Evolutionary conservation across 1,140 invertebrate species (phyloP), one percentile per base, ranked within the genome.

Genomic region (Mylabris phalerata): DNA sequence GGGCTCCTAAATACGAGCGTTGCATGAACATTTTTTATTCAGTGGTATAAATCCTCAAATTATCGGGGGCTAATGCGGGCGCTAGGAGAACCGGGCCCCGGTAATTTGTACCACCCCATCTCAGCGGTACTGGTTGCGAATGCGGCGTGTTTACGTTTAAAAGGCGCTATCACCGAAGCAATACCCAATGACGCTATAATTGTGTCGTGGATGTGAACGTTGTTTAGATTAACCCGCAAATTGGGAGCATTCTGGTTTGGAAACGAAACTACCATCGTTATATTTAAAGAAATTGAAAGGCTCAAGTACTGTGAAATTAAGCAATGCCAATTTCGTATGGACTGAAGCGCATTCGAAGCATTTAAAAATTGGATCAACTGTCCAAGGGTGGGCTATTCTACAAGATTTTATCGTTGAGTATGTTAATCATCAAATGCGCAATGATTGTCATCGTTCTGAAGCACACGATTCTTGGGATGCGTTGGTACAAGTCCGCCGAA

Each of bases 391-490:
- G 85, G 85, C 44, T 88, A 88, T 57, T 83, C 89, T 11, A 80
- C n/a, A n/a, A n/a, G n/a, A n/a, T 92, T 98, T 99, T 74, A 79
- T 98, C 48, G 94, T 99, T 19, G 97, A 99, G 73, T 99, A 88
- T 74, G 84, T 98, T 1, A 86, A 86, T 65, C 85, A 90, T 80
- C 93, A 97, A 71, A 96, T 98, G 90, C 99, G 98, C 77, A 89
- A 93, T 73, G 92, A 98, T 61, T 99, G 98, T 75, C 95, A 98
- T 75, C 82, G 95, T 11, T 85, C 85, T 1, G 97, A 99, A 77
- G 96, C 97, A 0, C 96, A 99, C 75, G 92, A 99, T 77, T 99
- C 87, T 73, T 99, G 98, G 98, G 87, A 88, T 71, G 93, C 95
- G 39, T 65, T 89, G 71, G 89, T 93, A 32, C 90, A 93, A 83